Percentiles rank a stretch among this genome's conserved stretches.
Evolutionary conservation across 2,113 vertebrate species (phyloP).

Genomic region (Athene noctua): DNA sequence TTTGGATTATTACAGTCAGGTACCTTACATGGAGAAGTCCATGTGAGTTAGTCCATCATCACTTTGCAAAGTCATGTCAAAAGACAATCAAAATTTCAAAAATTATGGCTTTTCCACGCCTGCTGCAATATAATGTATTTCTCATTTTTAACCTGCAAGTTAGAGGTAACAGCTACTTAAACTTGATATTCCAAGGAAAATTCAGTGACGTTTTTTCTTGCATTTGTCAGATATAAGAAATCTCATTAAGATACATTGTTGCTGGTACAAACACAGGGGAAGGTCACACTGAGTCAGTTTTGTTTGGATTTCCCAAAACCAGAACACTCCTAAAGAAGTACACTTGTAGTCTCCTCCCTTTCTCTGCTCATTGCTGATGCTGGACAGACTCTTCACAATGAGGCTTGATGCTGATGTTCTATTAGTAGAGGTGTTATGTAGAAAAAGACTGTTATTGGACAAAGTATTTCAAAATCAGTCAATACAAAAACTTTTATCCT

Average conservation of each 20-base stretch:
- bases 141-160: background rate
- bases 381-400: background rate
- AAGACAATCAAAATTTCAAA: conserved; percentile 50
- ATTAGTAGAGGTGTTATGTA: background rate
- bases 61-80: conserved; percentile 70
- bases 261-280: background rate
- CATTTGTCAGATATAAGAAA: background rate
- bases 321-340: background rate
- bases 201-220: background rate
- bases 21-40: conserved; percentile 19
- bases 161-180: background rate
- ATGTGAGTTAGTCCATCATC: conserved; percentile 59
- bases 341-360: background rate
- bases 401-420: background rate
- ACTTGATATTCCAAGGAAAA: background rate
- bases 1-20: conserved; percentile 72
- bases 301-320: background rate
- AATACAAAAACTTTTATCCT: background rate
- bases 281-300: background rate
- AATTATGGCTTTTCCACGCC: conserved; percentile 42
- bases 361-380: background rate
- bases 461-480: background rate
- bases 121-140: background rate
- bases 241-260: background rate
- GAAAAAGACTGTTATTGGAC: background rate